A percentile compares a stretch with the other conserved stretches of the same genome.
These are phyloP conservation scores for Bostrychus sinensis DNA, from an alignment of 2,113 vertebrate species.

Conservation along the genomic window DNA sequence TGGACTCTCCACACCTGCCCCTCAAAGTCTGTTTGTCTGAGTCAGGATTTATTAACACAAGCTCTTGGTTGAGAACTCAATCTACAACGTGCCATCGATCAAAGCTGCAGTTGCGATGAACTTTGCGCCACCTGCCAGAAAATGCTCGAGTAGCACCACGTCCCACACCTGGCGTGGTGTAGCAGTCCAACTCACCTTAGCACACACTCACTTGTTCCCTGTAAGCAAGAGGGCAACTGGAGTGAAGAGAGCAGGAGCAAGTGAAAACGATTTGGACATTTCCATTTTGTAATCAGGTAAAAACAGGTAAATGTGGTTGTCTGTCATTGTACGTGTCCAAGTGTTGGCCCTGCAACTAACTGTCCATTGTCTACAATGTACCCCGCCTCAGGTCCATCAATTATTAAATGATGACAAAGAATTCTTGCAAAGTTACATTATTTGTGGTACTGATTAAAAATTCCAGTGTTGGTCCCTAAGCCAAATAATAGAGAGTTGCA, in stretches of 20 bases:
- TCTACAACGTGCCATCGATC: slow-evolving; percentile 67
- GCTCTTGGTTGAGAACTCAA: slow-evolving; percentile 67
- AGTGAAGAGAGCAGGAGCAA: slow-evolving; percentile 10
- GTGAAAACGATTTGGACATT: background rate
- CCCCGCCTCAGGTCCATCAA: no score
- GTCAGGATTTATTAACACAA: slow-evolving; percentile 71
- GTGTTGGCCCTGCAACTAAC: no score
- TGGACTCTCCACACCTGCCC: slow-evolving; percentile 42
- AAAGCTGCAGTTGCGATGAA: slow-evolving; percentile 64
- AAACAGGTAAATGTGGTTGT: background rate
- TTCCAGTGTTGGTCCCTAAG: no score
- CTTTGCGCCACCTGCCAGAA: slow-evolving; percentile 51
- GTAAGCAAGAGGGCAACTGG: slow-evolving; percentile 38
- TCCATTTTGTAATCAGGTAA: background rate
- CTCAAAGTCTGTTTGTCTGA: slow-evolving; percentile 61
- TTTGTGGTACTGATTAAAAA: no score
- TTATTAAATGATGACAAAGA: no score
- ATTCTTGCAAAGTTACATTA: no score
- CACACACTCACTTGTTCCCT: slow-evolving; percentile 46
- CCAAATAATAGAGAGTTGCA: no score
- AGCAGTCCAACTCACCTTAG: slow-evolving; percentile 53
- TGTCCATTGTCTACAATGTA: no score
- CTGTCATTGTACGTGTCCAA: no score
- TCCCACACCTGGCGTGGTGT: slow-evolving; percentile 62
- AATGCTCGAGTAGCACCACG: slow-evolving; percentile 58